Base-by-base conservation (phyloP, 1,140 invertebrate genomes). In the Ceratitis capitata region DNA sequence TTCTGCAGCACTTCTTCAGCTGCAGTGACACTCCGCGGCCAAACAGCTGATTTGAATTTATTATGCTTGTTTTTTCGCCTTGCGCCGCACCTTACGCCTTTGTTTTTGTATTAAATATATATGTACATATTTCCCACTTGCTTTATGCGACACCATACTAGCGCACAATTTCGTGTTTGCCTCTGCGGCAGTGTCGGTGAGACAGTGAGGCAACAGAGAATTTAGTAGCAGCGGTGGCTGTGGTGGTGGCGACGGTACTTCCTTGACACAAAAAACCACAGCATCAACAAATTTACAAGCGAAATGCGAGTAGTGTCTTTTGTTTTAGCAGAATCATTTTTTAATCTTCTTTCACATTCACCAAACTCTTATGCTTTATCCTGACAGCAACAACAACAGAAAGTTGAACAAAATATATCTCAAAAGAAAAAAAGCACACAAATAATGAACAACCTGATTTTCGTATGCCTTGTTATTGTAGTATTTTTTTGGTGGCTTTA, bases 1-100 rank as follows among this genome's bases (percentile, higher is more conserved):
- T 35, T 35, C 32, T 64, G 69, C 39, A 23, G 69, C 39, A 14
- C 19, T 64, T 47, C 35, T 45, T 45, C 69, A 78, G 35, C 39
- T 42, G 39, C 61, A 35, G 5, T 19, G 32, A 32, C 61, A 39
- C 32, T 69, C 29, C 16, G 12, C 32, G 16, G n/a, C n/a, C 61
- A 69, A 78, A 78, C 69, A 78, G 69, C 69, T 78, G 69, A 78
- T 78, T 78, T 78, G 5, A 42, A 78, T 69, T 39, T 69, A 69
- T 69, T 69, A 69, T 69, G 42, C 35, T 26, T n/a, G n/a, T n/a
- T 45, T 45, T 47, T 78, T 47, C 45, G 69, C 69, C n/a, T 47
- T 78, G 69, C n/a, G n/a, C 69, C 69, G 69, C 69, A 78, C 69
- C 69, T 78, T 45, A 7, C 14, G 69, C 32, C 45, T 19, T 78